Evolutionary conservation across 2,797 vertebrate genomes (phyloP), one percentile per base, ranked within the genome.

Genomic region (Rhyacichthys aspro): DNA sequence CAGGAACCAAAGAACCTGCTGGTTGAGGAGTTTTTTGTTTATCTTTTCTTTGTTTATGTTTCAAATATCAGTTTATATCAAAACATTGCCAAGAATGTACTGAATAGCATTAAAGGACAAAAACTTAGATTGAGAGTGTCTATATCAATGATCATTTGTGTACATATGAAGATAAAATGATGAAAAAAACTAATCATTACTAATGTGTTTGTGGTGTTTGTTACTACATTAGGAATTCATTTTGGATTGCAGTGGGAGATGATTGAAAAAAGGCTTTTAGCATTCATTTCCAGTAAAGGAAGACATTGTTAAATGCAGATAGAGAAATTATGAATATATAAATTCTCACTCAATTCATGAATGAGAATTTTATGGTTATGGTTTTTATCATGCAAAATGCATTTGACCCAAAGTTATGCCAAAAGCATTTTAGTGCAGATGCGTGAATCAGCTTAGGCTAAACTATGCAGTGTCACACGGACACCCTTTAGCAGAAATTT

Each of bases 1-100:
- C 18, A 33, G 10, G 34, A 58, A 73, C 41, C 49, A 50, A 69
- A 72, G 55, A 17, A 41, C 42, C 63, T n/a, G 44, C 46, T 60
- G 50, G 59, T 17, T 48, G 19, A 43, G 33, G 19, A 34, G 55
- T 11, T 45, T 3, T 28, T 28, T 28, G 23, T 28, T 28, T 3
- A 55, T 11, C 43, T 3, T 42, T 6, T 6, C 23, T 28, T 28
- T 28, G 2, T 28, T 23, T 6, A 17, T 43, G 43, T 39, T 59
- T 8, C 42, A 7, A 7, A 1, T 38, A 28, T 36, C 48, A 48
- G 28, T 50, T 45, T n/a, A 56, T 55, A n/a, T 18, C 18, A 48
- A 18, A 46, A 34, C 2, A 2, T 52, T 71, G 55, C 43, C 45
- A 53, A 66, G 3, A 41, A 54, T 11, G 17, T 28, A 45, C 12